Evolutionary conservation across 2,113 vertebrate genomes (phyloP), one percentile per base, ranked within the genome.

Genomic region (Todiramphus saurophagus): DNA sequence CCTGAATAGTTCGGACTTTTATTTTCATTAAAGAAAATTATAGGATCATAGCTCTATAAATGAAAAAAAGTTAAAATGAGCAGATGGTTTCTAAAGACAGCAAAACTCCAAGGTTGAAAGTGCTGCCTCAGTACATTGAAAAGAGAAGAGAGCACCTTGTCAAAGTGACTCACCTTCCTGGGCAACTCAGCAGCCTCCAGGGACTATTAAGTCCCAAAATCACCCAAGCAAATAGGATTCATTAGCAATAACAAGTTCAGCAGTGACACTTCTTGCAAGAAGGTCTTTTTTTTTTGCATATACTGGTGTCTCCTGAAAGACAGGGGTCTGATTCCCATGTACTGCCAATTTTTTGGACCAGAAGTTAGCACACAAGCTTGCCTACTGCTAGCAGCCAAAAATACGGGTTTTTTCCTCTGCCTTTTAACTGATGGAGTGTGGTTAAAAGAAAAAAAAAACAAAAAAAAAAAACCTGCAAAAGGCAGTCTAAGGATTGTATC

Each of bases 321-420:
- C 0, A 28, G 12, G 25, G 3, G 5, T 16, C 28, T 41, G 21
- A 69, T 83, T 77, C 39, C 15, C 16, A 3, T 0, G 0, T n/a
- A 5, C n/a, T 83, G 50, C 58, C 20, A 5, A 0, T 7, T 37
- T 56, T 58, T 37, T 7, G 18, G 14, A 35, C 15, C 31, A 56
- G 33, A 60, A 4, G 15, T 35, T 33, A 77, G 9, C 55, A 63
- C 11, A 18, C 5, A 55, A 20, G 14, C 16, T 25, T 55, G 35
- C 39, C 56, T 48, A 50, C 20, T 41, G 18, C 11, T n/a, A 41
- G n/a, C 28, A 86, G 46, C 3, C 64, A 77, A 55, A 69, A 94
- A 51, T 9, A 30, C 12, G 20, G 1, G 27, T 82, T 43, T 62
- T n/a, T 11, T 4, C 2, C 4, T 13, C 30, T 62, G 16, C 6